phyloP scores from a whole-genome alignment of 37 sponge, comb jelly and placozoan species.

The Tethya wilhelma region DNA sequence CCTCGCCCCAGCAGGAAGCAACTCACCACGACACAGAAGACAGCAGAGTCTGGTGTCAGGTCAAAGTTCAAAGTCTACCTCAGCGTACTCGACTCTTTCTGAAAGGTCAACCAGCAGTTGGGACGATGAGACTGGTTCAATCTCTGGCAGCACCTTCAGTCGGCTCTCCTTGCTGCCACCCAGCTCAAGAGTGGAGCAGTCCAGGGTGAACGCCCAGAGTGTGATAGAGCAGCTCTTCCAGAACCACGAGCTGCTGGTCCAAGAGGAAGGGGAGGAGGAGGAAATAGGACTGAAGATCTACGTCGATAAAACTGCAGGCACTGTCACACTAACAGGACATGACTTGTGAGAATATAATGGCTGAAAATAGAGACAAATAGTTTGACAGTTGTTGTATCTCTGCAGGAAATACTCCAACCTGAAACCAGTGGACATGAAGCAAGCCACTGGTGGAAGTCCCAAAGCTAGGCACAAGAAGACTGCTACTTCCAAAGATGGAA shows the following conservation, averaged over 20 bases:
- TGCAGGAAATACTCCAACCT: constrained; percentile 34
- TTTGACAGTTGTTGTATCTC: not conserved
- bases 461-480: not conserved
- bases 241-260: not conserved
- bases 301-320: constrained; percentile 21
- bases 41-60: constrained; percentile 19
- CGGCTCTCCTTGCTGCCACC: constrained; percentile 9
- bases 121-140: constrained; percentile 29
- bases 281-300: constrained; percentile 32
- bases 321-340: constrained; percentile 28
- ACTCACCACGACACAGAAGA: not conserved
- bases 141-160: constrained; percentile 19
- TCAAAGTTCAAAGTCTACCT: constrained; percentile 42
- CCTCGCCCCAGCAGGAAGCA: too few species aligned
- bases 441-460: constrained; percentile 13
- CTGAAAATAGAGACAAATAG: not conserved
- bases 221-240: constrained; percentile 50
- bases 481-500: not conserved
- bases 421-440: constrained; percentile 39
- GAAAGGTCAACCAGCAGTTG: constrained; percentile 33
- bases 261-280: constrained; percentile 12
- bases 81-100: constrained; percentile 67
- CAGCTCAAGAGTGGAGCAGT: constrained; percentile 46
- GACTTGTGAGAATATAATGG: constrained; percentile 16
- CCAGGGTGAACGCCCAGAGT: constrained; percentile 36